Base-by-base conservation (phyloP, 2,113 vertebrate genomes). In the Ursus arctos region DNA sequence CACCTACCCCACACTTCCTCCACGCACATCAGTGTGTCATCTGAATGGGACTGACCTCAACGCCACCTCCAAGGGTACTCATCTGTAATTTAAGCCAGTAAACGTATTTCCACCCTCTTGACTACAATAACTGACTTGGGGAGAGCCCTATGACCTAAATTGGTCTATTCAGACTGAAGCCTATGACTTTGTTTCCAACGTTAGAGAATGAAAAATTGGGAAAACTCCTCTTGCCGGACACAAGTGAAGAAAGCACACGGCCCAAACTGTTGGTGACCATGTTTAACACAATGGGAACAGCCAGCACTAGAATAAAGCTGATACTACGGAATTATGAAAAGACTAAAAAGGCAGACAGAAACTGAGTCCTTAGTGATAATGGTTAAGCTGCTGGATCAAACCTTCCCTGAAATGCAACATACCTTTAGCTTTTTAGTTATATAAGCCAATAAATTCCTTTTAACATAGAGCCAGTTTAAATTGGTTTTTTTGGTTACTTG, bases 201-300 rank as follows among this genome's bases (percentile, higher is more conserved):
- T 59, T 53, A 12, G 40, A 93, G 43, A 13, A 87, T 1, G 4
- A 87, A 83, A 96, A 43, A 49, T 49, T 80, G 61, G 49, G 59
- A 57, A 93, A 89, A 96, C 69, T 85, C 65, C 89, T 77, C 77
- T 67, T 92, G 83, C 95, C 95, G 40, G 82, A 88, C 59, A 51
- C 24, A 63, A 57, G 28, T 55, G 63, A 89, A 51, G 81, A 85
- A 84, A 53, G 22, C 88, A 89, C 51, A 53, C 4, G 61, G 59
- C 33, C 6, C 53, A 87, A 67, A 86, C 31, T 51, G 14, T 33
- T 69, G 61, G 22, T 90, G 31, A 81, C 16, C 7, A 33, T 57
- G 72, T 57, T 87, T 31, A 63, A 84, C 26, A 89, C 40, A 6
- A n/a, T 2, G 1, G 13, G 24, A 88, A 10, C 36, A 91, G 47